These are phyloP conservation scores for Anarrhichthys ocellatus DNA, from an alignment of 2,113 vertebrate species.

Conservation along the genomic window DNA sequence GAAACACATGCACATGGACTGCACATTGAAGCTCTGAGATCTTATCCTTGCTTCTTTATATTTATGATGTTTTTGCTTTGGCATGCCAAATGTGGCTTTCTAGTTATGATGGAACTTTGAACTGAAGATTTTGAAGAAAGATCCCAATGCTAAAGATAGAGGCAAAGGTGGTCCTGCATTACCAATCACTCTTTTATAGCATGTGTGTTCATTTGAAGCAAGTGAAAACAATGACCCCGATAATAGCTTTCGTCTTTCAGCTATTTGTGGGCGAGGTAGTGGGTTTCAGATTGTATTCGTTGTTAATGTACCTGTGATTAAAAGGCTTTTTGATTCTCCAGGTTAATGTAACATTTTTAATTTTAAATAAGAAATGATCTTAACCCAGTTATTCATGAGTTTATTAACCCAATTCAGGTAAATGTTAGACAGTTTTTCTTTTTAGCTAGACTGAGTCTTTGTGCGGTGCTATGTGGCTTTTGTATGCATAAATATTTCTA, in stretches of 20 bases:
- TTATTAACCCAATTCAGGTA: neutral
- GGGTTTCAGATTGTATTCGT: neutral
- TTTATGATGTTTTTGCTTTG: constrained; percentile 17
- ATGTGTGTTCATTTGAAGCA: neutral
- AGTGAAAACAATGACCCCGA: neutral
- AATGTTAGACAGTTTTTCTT: neutral
- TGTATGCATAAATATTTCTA: neutral
- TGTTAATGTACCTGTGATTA: neutral
- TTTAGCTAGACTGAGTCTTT: neutral
- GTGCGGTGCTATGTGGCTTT: neutral
- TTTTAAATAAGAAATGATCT: neutral
- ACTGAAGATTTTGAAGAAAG: constrained; percentile 1
- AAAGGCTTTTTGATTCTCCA: neutral
- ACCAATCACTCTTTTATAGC: neutral
- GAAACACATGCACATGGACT: neutral
- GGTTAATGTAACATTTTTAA: neutral
- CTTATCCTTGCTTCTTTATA: constrained; percentile 21
- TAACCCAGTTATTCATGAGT: neutral
- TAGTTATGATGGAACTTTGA: constrained; percentile 1
- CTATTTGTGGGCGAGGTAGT: neutral
- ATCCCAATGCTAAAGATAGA: neutral
- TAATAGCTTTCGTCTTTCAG: neutral
- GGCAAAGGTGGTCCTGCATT: constrained; percentile 8
- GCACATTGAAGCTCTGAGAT: constrained; percentile 4
- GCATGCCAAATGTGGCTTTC: constrained; percentile 11